Percentiles rank a stretch among this genome's conserved stretches.
Evolutionary conservation across 2,113 vertebrate genomes (phyloP).

Genomic region (Cochlearius cochlearius): DNA sequence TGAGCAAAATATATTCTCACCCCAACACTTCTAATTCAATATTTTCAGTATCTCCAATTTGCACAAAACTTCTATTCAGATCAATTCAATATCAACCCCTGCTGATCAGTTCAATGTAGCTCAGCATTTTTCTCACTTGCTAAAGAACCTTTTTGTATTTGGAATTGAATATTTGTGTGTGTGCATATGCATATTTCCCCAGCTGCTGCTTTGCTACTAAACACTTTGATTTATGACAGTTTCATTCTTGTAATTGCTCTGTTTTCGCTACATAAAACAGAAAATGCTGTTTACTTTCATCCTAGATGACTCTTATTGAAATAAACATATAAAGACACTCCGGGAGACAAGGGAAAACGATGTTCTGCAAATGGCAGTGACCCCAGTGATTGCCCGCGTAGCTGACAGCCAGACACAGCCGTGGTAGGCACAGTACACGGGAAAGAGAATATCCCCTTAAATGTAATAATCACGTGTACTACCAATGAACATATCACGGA

Average conservation of each 20-base stretch:
- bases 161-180: not conserved
- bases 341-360: not conserved
- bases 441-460: not conserved
- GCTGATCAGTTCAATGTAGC: not conserved
- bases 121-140: not conserved
- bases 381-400: not conserved
- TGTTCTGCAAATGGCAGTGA: not conserved
- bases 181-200: not conserved
- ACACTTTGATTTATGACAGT: not conserved
- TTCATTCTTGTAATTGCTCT: not conserved
- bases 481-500: not conserved
- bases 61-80: not conserved
- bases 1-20: not conserved
- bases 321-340: not conserved
- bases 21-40: not conserved
- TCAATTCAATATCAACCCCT: not conserved
- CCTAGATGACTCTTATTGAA: not conserved
- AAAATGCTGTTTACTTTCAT: not conserved
- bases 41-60: not conserved
- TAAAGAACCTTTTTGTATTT: not conserved
- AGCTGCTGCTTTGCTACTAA: not conserved
- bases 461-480: not conserved
- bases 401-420: not conserved
- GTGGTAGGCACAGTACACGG: not conserved
- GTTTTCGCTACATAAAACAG: not conserved